Evolutionary conservation across 2,888 invertebrate species (phyloP).

Genomic region (Synanthedon tipuliformis): DNA sequence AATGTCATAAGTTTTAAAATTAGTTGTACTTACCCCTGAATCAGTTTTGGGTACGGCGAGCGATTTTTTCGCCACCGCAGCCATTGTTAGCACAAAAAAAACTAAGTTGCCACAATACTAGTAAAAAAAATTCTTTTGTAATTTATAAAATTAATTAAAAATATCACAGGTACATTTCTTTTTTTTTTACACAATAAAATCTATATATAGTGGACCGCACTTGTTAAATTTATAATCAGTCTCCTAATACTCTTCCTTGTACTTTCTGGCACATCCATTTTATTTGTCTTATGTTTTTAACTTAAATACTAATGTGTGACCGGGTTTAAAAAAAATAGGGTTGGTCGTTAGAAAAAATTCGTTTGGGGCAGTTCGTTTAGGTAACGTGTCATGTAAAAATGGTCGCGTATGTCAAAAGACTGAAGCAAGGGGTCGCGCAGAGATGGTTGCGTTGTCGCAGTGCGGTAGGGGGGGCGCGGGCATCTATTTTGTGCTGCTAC

Average conservation of each 20-base stretch:
- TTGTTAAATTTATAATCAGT: background rate
- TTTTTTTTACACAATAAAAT: background rate
- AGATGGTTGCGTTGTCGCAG: constrained; percentile 28
- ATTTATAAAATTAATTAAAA: constrained; percentile 9
- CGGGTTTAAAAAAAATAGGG: constrained; percentile 11
- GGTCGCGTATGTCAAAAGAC: constrained; percentile 68
- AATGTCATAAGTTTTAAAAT: no score
- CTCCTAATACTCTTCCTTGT: background rate
- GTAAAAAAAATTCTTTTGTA: constrained; percentile 13
- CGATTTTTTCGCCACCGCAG: constrained; percentile 52
- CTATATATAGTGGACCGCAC: background rate
- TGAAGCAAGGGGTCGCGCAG: constrained; percentile 51
- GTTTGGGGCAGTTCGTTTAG: constrained; percentile 45
- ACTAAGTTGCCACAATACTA: constrained; percentile 52
- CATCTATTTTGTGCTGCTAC: constrained; percentile 59
- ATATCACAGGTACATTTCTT: constrained; percentile 22
- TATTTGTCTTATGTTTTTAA: constrained; percentile 22
- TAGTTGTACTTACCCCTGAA: constrained; percentile 40
- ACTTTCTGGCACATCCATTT: background rate
- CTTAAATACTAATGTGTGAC: constrained; percentile 19
- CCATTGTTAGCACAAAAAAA: constrained; percentile 42
- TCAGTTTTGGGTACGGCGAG: constrained; percentile 21
- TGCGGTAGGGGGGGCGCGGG: constrained; percentile 25
- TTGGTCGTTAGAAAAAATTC: constrained; percentile 22
- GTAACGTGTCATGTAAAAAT: constrained; percentile 64